These are phyloP conservation scores for Xanthorhoe spadicearia DNA, from an alignment of 2,888 invertebrate genomes.

Conservation along the genomic window DNA sequence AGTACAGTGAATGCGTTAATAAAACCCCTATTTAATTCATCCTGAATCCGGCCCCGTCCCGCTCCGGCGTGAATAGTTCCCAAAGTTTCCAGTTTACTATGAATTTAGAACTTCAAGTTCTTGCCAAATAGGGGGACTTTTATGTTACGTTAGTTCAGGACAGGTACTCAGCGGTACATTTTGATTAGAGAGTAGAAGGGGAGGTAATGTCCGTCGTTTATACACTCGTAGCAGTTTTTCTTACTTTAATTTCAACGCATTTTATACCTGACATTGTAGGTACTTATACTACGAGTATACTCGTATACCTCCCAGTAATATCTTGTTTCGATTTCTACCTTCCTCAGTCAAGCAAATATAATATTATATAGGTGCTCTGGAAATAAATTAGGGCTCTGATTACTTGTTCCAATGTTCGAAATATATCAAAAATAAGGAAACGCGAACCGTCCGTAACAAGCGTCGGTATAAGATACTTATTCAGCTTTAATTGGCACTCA, in stretches of 20 bases:
- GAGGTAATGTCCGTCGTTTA: neutral
- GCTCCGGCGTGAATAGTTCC: neutral
- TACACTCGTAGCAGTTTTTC: no score
- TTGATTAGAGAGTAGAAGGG: neutral
- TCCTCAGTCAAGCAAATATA: no score
- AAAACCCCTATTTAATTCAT: neutral
- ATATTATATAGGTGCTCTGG: neutral
- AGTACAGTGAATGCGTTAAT: no score
- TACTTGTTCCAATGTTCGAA: neutral
- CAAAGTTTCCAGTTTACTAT: neutral
- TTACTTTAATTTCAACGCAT: no score
- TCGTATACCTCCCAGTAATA: no score
- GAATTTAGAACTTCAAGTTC: neutral
- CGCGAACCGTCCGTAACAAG: neutral
- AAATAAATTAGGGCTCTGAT: neutral
- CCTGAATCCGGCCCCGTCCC: neutral
- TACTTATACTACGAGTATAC: no score
- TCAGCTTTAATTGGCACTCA: slow-evolving; percentile 25
- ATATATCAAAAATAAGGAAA: neutral
- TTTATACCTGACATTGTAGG: no score
- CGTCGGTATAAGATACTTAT: slow-evolving; percentile 12
- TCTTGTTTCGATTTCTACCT: no score
- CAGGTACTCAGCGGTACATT: neutral
- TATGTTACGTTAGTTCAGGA: neutral
- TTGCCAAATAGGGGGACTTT: neutral